A percentile compares a stretch with the other conserved stretches of the same genome.
Conservation (phyloP, 2,113 vertebrate species). For the Gallinago media region DNA sequence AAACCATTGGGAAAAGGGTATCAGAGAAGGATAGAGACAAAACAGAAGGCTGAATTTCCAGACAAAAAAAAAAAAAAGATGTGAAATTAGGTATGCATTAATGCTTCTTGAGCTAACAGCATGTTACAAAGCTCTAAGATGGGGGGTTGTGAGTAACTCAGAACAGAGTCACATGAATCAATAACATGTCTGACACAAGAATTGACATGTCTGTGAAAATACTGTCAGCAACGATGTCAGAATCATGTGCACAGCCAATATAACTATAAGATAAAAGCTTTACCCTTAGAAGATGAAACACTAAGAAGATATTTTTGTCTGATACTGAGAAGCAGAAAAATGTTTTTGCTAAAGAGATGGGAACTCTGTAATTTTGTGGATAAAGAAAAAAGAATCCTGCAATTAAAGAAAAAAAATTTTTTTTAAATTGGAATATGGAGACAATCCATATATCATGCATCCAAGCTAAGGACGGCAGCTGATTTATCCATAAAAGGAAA, state of each 20-base stretch:
- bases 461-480: neutral
- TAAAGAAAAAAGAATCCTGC: neutral
- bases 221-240: neutral
- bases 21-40: neutral
- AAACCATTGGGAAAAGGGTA: neutral
- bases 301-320: neutral
- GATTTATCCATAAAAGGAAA: neutral
- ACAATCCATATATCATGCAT: neutral
- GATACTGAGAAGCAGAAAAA: neutral
- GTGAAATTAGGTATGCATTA: neutral
- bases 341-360: neutral
- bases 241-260: neutral
- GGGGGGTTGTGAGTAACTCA: neutral
- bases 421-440: neutral
- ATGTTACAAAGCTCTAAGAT: neutral
- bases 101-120: neutral
- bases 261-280: neutral
- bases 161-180: neutral
- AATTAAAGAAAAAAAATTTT: neutral
- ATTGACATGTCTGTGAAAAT: neutral
- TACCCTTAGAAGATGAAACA: neutral
- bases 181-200: neutral
- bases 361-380: neutral
- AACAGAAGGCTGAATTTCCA: neutral
- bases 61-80: neutral